Evolutionary conservation across 2,888 invertebrate species (phyloP).

Genomic region (Idaea biselata): DNA sequence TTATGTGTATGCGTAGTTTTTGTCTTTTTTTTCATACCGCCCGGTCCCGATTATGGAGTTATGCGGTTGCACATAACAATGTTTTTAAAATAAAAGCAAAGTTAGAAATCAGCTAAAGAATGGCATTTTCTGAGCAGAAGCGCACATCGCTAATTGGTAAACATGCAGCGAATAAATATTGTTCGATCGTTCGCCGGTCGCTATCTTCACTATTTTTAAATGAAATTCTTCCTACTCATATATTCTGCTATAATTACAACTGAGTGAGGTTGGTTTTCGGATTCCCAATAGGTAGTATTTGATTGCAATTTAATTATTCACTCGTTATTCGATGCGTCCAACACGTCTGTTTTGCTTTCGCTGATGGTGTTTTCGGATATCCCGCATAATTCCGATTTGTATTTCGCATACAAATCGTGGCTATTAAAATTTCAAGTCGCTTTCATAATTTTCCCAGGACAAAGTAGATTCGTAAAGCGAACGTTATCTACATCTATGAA

Average conservation of each 20-base stretch:
- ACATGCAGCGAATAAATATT: conserved; percentile 59
- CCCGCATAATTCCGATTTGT: conserved; percentile 23
- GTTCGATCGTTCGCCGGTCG: conserved; percentile 44
- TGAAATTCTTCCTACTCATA: conserved; percentile 71
- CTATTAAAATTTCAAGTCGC: conserved; percentile 22
- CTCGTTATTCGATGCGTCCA: conserved; percentile 48
- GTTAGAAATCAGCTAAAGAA: neutral
- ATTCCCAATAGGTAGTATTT: conserved; percentile 59
- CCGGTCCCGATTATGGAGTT: no score
- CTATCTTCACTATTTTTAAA: conserved; percentile 64
- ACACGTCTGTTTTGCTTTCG: conserved; percentile 36
- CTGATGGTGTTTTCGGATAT: conserved; percentile 32
- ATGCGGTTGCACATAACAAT: neutral
- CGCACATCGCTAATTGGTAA: conserved; percentile 62
- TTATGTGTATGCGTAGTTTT: no score
- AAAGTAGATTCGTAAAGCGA: conserved; percentile 14
- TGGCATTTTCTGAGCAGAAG: conserved; percentile 8
- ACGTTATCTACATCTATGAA: conserved; percentile 22
- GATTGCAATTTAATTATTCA: conserved; percentile 69
- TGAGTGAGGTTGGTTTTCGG: conserved; percentile 51
- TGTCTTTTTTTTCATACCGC: no score
- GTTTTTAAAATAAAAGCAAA: neutral
- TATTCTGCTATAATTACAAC: conserved; percentile 61
- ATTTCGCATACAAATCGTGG: conserved; percentile 36
- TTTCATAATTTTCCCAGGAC: conserved; percentile 21